phyloP scores from a whole-genome alignment of 2,113 vertebrate genomes.

The Danio rerio region DNA sequence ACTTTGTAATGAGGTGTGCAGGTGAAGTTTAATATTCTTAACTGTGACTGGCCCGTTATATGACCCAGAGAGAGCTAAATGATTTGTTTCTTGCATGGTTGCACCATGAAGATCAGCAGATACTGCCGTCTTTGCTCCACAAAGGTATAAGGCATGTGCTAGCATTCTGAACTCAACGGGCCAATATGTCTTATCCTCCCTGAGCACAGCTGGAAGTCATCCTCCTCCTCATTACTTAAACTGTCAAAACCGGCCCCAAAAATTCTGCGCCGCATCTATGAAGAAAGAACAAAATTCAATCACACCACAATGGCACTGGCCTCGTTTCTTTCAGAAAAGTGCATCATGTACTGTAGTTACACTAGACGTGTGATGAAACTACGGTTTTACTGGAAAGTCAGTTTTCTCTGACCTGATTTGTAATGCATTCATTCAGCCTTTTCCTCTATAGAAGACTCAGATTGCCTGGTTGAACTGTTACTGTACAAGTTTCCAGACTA shows the following conservation, averaged over 20 bases:
- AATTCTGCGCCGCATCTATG: conserved; percentile 29
- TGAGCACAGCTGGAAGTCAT: conserved; percentile 49
- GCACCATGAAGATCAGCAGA: conserved; percentile 21
- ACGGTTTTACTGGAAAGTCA: conserved; percentile 10
- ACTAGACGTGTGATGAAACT: conserved; percentile 4
- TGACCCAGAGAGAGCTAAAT: conserved; percentile 13
- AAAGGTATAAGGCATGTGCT: conserved; percentile 29
- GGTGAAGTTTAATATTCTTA: background rate
- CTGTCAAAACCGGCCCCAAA: conserved; percentile 41
- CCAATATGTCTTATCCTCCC: conserved; percentile 46
- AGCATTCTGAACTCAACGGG: conserved; percentile 30
- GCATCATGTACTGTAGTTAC: conserved; percentile 25
- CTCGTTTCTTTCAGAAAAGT: conserved; percentile 39
- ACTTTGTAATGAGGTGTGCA: background rate
- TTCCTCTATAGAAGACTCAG: background rate
- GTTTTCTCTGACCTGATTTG: conserved; percentile 13
- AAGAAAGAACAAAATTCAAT: conserved; percentile 24
- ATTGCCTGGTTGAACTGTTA: background rate
- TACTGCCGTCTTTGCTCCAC: background rate
- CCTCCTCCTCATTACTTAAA: conserved; percentile 54
- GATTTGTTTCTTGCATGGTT: conserved; percentile 10
- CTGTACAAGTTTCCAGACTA: background rate
- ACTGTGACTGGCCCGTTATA: conserved; percentile 9
- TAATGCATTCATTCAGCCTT: background rate
- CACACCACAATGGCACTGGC: conserved; percentile 31